Base-by-base conservation (phyloP, 1,140 invertebrate species). In the Orussus abietinus region DNA sequence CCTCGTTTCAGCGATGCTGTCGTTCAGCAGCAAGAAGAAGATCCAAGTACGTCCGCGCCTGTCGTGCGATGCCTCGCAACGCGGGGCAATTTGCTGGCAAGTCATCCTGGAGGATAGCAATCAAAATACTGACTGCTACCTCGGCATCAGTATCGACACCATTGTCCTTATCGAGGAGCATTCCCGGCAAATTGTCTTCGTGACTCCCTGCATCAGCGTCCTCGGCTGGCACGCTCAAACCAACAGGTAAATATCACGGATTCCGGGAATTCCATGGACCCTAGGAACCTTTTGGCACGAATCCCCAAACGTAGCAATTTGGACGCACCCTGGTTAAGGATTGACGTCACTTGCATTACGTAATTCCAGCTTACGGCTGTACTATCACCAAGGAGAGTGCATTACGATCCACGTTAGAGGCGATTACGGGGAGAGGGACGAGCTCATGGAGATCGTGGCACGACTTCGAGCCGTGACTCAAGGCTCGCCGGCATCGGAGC, bases 91-190 rank as follows among this genome's bases (percentile, higher is more conserved):
- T 47, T 82, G 83, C 30, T 91, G 88, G 88, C 79, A 84, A 54
- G 81, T 89, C 3, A 74, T 83, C 37, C 68, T 87, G 9, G 82
- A 86, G 42, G 85, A 88, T 57, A 78, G 77, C 48, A 82, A 83
- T 30, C 80, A 80, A 57, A 77, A 80, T 12, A 78, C 79, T 3
- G 87, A 92, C 45, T 91, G 89, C 62, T 84, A 91, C 43, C 74
- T 96, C 38, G 93, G 88, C 1, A 84, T 97, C 39, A 93, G 90
- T 12, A 77, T 84, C 7, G 92, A 96, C 57, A 88, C 84, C 1
- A 74, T 96, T 30, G 90, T 95, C 14, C 69, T 96, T 7, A 80
- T 96, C 28, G 92, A 96, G 66, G 85, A 92, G 57, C 77, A 74
- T 36, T 83, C 85, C 1, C 77, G 87, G 38, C 86, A 92, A 65